Conservation (phyloP, 1,140 invertebrate species). For the Ceratina calcarata region DNA sequence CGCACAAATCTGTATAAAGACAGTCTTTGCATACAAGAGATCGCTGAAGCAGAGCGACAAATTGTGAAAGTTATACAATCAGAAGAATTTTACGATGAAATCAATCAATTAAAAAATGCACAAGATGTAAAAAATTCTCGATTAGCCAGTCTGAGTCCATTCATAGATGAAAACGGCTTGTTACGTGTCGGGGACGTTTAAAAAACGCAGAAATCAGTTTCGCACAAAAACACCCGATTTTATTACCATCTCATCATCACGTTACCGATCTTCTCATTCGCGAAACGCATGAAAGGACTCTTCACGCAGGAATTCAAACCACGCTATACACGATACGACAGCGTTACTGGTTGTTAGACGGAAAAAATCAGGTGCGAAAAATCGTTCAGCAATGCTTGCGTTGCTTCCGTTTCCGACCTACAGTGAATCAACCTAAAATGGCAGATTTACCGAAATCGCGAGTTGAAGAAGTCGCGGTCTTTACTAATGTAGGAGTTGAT, state of each 20-base stretch:
- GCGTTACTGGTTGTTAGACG: constrained; percentile 14
- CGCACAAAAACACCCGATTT: neutral
- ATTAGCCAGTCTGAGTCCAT: neutral
- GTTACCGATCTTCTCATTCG: constrained; percentile 17
- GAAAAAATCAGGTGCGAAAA: constrained; percentile 11
- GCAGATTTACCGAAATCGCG: neutral
- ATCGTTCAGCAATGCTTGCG: neutral
- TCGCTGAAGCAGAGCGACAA: neutral
- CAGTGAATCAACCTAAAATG: neutral
- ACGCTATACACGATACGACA: neutral
- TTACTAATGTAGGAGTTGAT: neutral
- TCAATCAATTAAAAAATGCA: neutral
- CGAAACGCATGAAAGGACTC: neutral
- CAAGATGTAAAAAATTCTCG: neutral
- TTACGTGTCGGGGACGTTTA: constrained; percentile 28
- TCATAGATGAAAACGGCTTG: neutral
- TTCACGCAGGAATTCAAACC: constrained; percentile 13
- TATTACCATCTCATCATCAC: neutral
- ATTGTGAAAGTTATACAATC: neutral
- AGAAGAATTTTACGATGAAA: neutral
- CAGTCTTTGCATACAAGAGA: neutral
- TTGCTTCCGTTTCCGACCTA: too few species aligned
- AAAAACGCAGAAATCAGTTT: neutral
- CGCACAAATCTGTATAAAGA: neutral
- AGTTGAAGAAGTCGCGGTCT: neutral